These are phyloP conservation scores for Eilema sororculum DNA, from an alignment of 2,888 invertebrate species.

Conservation along the genomic window DNA sequence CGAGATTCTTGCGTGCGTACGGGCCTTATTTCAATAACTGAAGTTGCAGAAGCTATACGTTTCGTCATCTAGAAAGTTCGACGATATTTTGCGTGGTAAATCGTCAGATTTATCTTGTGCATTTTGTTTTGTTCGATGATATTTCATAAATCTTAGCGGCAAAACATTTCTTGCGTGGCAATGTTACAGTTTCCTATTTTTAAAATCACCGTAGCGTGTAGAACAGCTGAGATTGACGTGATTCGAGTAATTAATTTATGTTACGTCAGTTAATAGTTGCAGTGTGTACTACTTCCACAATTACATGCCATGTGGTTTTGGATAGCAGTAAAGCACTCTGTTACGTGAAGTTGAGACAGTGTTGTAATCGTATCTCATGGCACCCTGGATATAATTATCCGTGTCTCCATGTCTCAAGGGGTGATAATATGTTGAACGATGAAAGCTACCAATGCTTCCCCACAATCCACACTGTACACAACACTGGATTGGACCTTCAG, in stretches of 20 bases:
- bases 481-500: too few relatives aligned
- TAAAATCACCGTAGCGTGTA: conserved; percentile 54
- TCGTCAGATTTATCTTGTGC: conserved; percentile 32
- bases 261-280: conserved; percentile 47
- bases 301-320: conserved; percentile 25
- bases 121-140: conserved; percentile 38
- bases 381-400: background rate
- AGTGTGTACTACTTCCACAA: conserved; percentile 46
- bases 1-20: conserved; percentile 25
- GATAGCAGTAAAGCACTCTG: conserved; percentile 18
- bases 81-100: conserved; percentile 31
- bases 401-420: too few relatives aligned
- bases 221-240: conserved; percentile 55
- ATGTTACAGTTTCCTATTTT: conserved; percentile 52
- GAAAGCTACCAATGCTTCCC: too few relatives aligned
- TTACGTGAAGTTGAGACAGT: conserved; percentile 10
- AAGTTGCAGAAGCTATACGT: conserved; percentile 22
- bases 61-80: conserved; percentile 43
- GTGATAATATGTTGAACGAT: too few relatives aligned
- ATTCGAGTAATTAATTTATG: conserved; percentile 51
- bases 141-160: conserved; percentile 46
- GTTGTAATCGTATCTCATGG: background rate
- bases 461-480: too few relatives aligned
- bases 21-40: conserved; percentile 14
- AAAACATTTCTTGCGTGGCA: conserved; percentile 44